phyloP scores from a whole-genome alignment of 2,113 vertebrate species.

The Taurulus bubalis region DNA sequence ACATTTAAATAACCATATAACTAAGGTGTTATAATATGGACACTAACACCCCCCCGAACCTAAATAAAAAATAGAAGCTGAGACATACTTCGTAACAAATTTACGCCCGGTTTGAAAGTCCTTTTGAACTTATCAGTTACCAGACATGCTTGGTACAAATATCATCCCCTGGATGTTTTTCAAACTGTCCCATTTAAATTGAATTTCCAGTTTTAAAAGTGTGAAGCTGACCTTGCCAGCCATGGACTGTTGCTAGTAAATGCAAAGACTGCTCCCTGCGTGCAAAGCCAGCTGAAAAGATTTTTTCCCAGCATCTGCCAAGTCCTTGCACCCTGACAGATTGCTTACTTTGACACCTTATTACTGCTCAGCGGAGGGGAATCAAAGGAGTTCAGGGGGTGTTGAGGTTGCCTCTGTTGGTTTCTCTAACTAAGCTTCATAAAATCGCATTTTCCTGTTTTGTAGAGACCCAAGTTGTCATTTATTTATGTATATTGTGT shows the following conservation, averaged over 20 bases:
- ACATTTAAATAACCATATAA: too few species aligned
- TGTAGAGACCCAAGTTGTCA: conserved; percentile 1
- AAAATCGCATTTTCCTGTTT: conserved; percentile 31
- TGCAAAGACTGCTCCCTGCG: conserved; percentile 31
- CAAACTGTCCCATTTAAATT: conserved; percentile 45
- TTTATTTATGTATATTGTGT: background rate
- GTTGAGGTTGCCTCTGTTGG: conserved; percentile 32
- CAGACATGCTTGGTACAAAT: conserved; percentile 10
- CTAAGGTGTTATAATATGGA: background rate
- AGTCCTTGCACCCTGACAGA: conserved; percentile 59
- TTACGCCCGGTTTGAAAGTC: background rate
- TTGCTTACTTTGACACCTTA: conserved; percentile 70
- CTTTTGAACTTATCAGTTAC: background rate
- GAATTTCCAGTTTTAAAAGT: conserved; percentile 45
- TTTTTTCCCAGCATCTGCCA: conserved; percentile 48
- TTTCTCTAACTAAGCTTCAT: conserved; percentile 25
- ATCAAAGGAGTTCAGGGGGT: conserved; percentile 47
- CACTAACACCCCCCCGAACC: background rate
- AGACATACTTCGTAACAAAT: background rate
- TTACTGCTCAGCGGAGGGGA: conserved; percentile 45
- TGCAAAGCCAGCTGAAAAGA: conserved; percentile 44
- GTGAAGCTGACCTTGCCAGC: conserved; percentile 46
- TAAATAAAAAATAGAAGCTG: background rate
- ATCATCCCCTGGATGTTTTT: conserved; percentile 18
- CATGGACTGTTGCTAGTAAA: conserved; percentile 35